Base-by-base conservation (phyloP, 1,140 invertebrate genomes). In the Drosophila littoralis region DNA sequence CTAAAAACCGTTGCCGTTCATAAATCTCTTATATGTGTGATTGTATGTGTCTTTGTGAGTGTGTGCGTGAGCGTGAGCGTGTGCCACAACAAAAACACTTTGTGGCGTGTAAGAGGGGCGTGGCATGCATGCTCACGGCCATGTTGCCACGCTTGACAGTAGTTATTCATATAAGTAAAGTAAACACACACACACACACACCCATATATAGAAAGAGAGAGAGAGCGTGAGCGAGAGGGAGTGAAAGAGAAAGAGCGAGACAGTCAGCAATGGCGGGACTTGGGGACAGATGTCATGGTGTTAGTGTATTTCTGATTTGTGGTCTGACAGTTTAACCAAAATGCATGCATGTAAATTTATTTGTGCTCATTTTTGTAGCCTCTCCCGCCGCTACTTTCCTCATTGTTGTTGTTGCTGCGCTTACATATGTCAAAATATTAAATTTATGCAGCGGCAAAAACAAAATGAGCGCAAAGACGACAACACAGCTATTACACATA, bases 401-500 rank as follows among this genome's bases (percentile, higher is more conserved):
- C 38, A 28, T 40, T 60, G 43, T 35, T 65, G 52, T 36, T 58
- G 42, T 3, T 46, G 35, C 77, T 68, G 58, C 78, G 81, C 84
- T 89, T 89, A 90, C 84, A 89, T 90, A 89, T 89, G 84, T 89
- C 85, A 89, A 90, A 89, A 89, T 90, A 89, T 90, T 90, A 84
- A 90, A 90, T 90, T 90, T 85, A 90, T 89, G 79, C 86, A 90
- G 78, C 72, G 85, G 68, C 77, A 78, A 74, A 80, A 81, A 81
- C 84, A 81, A 84, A 86, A 89, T 89, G 84, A 80, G 71, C 84
- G 70, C 80, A 80, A 50, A 73, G 48, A 72, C 59, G 63, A 73
- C 51, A 61, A 48, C 67, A 50, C 42, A 63, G 38, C 59, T 36
- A 64, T 55, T 64, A 59, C 64, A 76, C 65, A 67, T 32, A 54